Evolutionary conservation across 1,140 invertebrate species (phyloP).

Genomic region (Musca vetustissima): DNA sequence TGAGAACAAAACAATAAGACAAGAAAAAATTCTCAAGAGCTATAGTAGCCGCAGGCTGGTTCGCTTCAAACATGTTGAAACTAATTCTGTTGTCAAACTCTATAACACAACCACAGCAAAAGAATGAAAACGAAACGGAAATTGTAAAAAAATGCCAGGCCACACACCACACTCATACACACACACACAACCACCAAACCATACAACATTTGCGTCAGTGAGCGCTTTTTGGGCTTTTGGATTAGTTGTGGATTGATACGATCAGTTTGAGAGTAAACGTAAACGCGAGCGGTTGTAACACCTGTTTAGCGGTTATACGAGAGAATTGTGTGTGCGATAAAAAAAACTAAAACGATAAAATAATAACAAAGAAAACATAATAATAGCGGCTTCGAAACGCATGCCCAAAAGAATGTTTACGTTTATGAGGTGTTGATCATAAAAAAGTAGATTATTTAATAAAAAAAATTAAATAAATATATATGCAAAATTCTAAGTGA

Average conservation of each 20-base stretch:
- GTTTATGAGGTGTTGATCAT: no score
- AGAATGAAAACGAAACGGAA: conserved; percentile 20
- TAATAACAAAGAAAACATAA: not conserved
- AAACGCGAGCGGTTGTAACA: conserved; percentile 21
- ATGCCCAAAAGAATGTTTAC: no score
- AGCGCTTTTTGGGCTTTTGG: conserved; percentile 12
- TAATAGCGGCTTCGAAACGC: not conserved
- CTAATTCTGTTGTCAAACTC: not conserved
- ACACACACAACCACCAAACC: not conserved
- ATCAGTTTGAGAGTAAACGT: conserved; percentile 21
- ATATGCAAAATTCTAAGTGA: no score
- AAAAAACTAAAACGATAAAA: not conserved
- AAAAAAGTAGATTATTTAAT: no score
- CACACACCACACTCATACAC: no score
- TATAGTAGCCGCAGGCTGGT: not conserved
- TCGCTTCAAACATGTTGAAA: not conserved
- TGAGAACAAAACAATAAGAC: no score
- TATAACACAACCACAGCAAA: not conserved
- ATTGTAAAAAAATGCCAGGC: not conserved
- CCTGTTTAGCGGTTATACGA: conserved; percentile 1
- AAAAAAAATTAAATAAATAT: no score
- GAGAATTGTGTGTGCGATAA: no score
- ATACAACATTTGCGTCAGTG: not conserved
- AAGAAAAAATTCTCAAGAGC: no score
- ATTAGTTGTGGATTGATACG: not conserved